Evolutionary conservation across 1,140 invertebrate genomes (phyloP).

Genomic region (Psilanteris sp.): DNA sequence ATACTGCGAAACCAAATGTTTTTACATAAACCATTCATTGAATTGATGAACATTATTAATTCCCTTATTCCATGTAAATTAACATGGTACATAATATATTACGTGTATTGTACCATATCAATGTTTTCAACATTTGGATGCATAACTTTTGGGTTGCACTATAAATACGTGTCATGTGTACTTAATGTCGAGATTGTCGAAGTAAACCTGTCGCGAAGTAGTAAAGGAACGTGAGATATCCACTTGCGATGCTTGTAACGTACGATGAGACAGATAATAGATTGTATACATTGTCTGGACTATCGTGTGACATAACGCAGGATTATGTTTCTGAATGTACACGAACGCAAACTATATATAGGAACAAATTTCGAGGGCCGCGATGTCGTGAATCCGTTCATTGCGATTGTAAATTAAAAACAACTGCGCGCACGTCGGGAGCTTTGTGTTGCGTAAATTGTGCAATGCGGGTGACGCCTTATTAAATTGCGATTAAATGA

Average conservation of each 20-base stretch:
- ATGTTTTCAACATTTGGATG: conserved; percentile 58
- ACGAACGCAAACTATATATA: conserved; percentile 30
- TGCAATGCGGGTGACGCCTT: no score
- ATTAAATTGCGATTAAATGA: no score
- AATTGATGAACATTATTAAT: no score
- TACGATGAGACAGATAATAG: conserved; percentile 69
- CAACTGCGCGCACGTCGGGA: background rate
- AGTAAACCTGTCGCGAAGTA: conserved; percentile 65
- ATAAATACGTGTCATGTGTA: conserved; percentile 36
- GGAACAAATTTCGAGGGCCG: conserved; percentile 35
- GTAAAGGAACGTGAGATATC: conserved; percentile 64
- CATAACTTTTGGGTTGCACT: conserved; percentile 6
- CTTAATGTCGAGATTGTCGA: conserved; percentile 53
- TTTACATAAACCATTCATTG: no score
- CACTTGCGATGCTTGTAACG: conserved; percentile 59
- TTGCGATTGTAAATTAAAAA: conserved; percentile 11
- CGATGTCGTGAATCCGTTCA: background rate
- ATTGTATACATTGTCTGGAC: conserved; percentile 63
- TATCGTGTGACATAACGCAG: conserved; percentile 32
- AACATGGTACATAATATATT: no score
- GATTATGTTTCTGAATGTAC: conserved; percentile 35
- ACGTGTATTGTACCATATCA: no score
- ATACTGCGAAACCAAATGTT: no score
- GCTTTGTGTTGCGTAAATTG: no score
- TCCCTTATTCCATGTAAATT: no score